phyloP scores from a whole-genome alignment of 2,888 invertebrate genomes.

The Ametastegia equiseti region DNA sequence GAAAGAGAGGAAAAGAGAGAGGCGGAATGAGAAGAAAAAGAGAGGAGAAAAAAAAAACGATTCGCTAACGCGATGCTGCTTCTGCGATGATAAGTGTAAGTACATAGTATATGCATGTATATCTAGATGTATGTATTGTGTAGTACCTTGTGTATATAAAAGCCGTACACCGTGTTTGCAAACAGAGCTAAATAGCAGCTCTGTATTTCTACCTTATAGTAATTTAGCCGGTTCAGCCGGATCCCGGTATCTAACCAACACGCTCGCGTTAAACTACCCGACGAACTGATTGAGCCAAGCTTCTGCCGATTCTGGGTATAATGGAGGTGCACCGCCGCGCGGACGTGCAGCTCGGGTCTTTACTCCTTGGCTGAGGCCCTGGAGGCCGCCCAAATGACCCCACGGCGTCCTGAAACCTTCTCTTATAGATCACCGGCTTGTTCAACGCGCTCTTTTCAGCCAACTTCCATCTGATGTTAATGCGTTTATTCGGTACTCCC shows the following conservation, averaged over 20 bases:
- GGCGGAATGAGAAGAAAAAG: not conserved
- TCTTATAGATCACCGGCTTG: not conserved
- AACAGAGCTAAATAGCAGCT: conserved; percentile 30
- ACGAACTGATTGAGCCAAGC: not conserved
- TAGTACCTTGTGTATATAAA: conserved; percentile 39
- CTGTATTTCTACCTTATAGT: not conserved
- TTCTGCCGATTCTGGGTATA: conserved; percentile 41
- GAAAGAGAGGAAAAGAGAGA: not conserved
- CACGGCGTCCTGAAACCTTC: conserved; percentile 34
- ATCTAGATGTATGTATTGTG: no score
- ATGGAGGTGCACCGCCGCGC: conserved; percentile 46
- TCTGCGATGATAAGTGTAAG: conserved; percentile 5
- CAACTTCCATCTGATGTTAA: conserved; percentile 12
- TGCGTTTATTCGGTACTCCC: not conserved
- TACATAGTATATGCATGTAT: not conserved
- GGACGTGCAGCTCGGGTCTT: conserved; percentile 45
- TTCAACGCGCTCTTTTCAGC: conserved; percentile 19
- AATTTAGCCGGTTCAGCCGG: conserved; percentile 20
- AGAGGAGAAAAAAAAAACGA: not conserved
- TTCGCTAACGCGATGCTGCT: not conserved
- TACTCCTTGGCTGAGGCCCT: conserved; percentile 45
- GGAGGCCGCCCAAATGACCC: conserved; percentile 44
- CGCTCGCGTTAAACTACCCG: not conserved
- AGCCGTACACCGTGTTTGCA: conserved; percentile 34
- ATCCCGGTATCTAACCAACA: not conserved